Base-by-base conservation (phyloP, 2,797 vertebrate species). In the Threskiornis aethiopicus region DNA sequence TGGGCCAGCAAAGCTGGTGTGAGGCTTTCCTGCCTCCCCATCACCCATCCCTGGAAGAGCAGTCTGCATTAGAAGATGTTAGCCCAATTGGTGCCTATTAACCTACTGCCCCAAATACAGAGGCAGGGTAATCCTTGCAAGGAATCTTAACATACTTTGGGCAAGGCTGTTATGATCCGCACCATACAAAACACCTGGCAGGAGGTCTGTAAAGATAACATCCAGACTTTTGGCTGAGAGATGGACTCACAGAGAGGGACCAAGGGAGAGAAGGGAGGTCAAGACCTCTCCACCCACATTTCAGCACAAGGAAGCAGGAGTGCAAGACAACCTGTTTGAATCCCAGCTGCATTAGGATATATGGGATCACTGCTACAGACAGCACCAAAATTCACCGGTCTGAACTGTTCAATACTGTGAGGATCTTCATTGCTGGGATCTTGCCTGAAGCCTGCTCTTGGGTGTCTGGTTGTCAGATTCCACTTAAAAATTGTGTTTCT, bases 401-500 rank as follows among this genome's bases (percentile, higher is more conserved):
- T 71, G 44, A 92, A 33, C 13, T 13, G 20, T 26, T 46, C n/a
- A 49, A 25, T 42, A 19, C 18, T 4, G 0, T 13, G 11, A 89
- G 26, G 41, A 31, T 89, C 67, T 72, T 57, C 41, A 8, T 21
- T 31, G 49, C 69, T 85, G 58, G 18, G 31, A 46, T 62, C 67
- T 82, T 62, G 19, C 37, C 62, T 91, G 69, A 72, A 85, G 47
- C 13, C 25, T 73, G 31, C 35, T 54, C n/a, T 84, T 75, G 26
- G 13, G 14, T 52, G 92, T 62, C 47, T 81, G 61, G 51, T 47
- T 86, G 72, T 81, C 84, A 91, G 46, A 93, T 72, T 82, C 46
- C 46, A 66, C 73, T 84, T 95, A 18, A 86, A 82, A 95, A 79
- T 39, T 28, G 18, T 65, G 26, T 66, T 96, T 72, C 44, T 72